phyloP scores from a whole-genome alignment of 2,113 vertebrate genomes.

The Grammomys surdaster region DNA sequence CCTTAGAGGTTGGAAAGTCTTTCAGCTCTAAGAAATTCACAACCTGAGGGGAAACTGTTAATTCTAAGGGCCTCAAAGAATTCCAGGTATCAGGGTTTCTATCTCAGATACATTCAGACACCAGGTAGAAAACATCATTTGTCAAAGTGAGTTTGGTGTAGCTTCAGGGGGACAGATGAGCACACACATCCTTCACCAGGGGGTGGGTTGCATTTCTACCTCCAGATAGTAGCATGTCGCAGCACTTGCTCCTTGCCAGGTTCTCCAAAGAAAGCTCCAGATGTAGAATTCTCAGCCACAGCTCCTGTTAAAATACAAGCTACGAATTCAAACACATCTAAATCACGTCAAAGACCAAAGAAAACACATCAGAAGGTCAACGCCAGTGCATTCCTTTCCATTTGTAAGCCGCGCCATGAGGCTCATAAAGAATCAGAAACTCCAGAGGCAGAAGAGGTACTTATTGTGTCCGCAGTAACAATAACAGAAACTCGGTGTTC shows the following conservation, averaged over 20 bases:
- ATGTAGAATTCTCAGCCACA: neutral
- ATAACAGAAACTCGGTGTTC: neutral
- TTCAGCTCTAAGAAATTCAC: neutral
- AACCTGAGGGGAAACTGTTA: neutral
- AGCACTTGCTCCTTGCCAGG: neutral
- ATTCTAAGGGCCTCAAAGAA: neutral
- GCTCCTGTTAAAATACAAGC: neutral
- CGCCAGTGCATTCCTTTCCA: neutral
- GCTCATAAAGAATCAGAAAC: neutral
- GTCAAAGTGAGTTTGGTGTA: neutral
- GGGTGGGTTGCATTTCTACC: neutral
- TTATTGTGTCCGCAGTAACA: neutral
- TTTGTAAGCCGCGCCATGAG: neutral
- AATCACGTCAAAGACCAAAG: neutral
- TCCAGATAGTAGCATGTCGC: neutral
- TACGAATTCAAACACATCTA: neutral
- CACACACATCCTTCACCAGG: too few relatives aligned
- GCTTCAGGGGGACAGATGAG: neutral
- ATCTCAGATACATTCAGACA: neutral
- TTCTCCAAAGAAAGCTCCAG: neutral
- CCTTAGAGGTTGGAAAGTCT: neutral
- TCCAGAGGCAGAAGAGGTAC: constrained; percentile 10
- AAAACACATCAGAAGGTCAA: constrained; percentile 43
- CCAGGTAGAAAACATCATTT: neutral
- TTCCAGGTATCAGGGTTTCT: neutral